A percentile compares a stretch with the other conserved stretches of the same genome.
phyloP scores from a whole-genome alignment of 2,797 vertebrate genomes.

The Rallus crepitans region DNA sequence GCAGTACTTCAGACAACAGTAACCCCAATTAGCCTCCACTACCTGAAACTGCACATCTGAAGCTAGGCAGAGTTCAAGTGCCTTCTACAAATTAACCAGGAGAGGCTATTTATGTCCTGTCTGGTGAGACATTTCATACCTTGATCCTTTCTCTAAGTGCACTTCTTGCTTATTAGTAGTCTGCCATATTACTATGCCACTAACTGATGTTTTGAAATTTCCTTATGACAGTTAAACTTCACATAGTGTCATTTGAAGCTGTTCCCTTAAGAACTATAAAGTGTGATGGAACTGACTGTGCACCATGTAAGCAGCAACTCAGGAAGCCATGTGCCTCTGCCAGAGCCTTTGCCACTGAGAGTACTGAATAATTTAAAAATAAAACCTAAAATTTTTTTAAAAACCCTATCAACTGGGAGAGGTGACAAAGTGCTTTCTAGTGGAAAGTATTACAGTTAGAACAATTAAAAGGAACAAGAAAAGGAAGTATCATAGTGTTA shows the following conservation, averaged over 20 bases:
- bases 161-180: background rate
- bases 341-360: background rate
- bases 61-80: background rate
- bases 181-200: background rate
- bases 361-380: background rate
- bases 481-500: background rate
- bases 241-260: background rate
- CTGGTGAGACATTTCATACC: background rate
- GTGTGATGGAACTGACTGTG: background rate
- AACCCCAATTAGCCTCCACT: background rate
- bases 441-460: background rate
- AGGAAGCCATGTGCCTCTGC: background rate
- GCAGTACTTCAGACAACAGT: background rate
- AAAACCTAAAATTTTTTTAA: background rate
- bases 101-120: background rate
- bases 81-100: background rate
- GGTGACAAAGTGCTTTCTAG: background rate
- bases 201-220: background rate
- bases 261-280: background rate
- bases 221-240: background rate
- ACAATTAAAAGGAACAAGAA: background rate
- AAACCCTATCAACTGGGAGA: background rate
- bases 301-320: fast-evolving
- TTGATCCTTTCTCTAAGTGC: background rate
- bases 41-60: fast-evolving